A percentile compares a stretch with the other conserved stretches of the same genome.
Evolutionary conservation across 2,797 vertebrate species (phyloP).

Genomic region (Crocidura indochinensis): DNA sequence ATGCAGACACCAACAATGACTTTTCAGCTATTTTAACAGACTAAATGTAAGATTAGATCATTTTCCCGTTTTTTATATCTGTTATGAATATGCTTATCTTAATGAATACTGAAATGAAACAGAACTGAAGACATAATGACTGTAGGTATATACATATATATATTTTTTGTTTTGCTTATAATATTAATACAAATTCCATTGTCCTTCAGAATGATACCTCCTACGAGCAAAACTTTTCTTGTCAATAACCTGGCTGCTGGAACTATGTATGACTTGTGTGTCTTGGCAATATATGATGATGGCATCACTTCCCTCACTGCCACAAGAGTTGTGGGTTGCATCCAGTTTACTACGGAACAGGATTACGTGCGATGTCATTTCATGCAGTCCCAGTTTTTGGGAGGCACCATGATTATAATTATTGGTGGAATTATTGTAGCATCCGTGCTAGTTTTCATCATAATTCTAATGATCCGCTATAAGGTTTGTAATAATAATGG

Average conservation of each 20-base stretch:
- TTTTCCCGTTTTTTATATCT: conserved; percentile 55
- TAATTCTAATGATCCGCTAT: conserved; percentile 99
- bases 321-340: conserved; percentile 97
- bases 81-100: conserved; percentile 68
- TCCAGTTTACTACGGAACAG: conserved; percentile 97
- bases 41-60: conserved; percentile 57
- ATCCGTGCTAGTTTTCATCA: conserved; percentile 98
- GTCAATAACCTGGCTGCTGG: conserved; percentile 98
- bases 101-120: conserved; percentile 53
- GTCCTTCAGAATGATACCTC: conserved; percentile 96
- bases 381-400: conserved; percentile 99
- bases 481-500: conserved; percentile 97
- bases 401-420: conserved; percentile 99
- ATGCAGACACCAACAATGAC: conserved; percentile 21
- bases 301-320: conserved; percentile 98
- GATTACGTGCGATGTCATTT: conserved; percentile 99
- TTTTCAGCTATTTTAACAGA: conserved; percentile 48
- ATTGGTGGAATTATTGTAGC: conserved; percentile 99
- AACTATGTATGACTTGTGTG: conserved; percentile 97
- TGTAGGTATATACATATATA: not conserved
- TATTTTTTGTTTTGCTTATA: not conserved
- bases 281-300: conserved; percentile 98
- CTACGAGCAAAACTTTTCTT: conserved; percentile 98
- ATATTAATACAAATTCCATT: conserved; percentile 84
- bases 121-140: conserved; percentile 23